These are phyloP conservation scores for Glyptemys insculpta DNA, from an alignment of 2,797 vertebrate genomes.

Conservation along the genomic window DNA sequence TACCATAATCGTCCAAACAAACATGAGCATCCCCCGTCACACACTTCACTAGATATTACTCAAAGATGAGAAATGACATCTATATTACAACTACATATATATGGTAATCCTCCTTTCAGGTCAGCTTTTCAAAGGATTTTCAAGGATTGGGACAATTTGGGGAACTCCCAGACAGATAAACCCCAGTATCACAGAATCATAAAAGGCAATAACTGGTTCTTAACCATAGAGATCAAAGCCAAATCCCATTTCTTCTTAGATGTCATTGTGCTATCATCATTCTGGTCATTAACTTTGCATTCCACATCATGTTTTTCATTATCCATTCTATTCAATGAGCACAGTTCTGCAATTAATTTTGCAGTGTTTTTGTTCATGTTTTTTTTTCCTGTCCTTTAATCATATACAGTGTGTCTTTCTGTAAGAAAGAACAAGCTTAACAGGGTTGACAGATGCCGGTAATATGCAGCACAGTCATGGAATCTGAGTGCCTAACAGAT, in stretches of 20 bases:
- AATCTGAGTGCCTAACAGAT: slow-evolving; percentile 14
- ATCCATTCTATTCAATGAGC: slow-evolving; percentile 49
- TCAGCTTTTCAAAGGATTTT: not conserved
- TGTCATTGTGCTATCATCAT: not conserved
- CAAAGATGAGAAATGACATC: not conserved
- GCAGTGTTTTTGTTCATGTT: slow-evolving; percentile 39
- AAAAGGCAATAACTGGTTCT: slow-evolving; percentile 22
- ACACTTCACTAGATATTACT: not conserved
- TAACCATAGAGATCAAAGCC: slow-evolving; percentile 22
- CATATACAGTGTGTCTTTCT: slow-evolving; percentile 24
- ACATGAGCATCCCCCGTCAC: not conserved
- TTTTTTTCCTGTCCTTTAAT: slow-evolving; percentile 42
- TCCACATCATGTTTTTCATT: slow-evolving; percentile 24
- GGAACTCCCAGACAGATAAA: not conserved
- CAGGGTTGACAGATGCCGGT: slow-evolving; percentile 25
- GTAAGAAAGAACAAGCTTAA: slow-evolving; percentile 38
- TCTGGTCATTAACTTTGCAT: slow-evolving; percentile 57
- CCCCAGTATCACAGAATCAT: not conserved
- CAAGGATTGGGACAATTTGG: not conserved
- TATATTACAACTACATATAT: not conserved
- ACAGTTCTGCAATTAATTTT: slow-evolving; percentile 61
- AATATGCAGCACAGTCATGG: not conserved
- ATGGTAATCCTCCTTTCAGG: not conserved
- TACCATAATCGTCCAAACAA: not conserved
- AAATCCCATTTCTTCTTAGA: slow-evolving; percentile 33